These are phyloP conservation scores for Magallana angulata DNA, from an alignment of 1,140 invertebrate genomes.

Conservation along the genomic window DNA sequence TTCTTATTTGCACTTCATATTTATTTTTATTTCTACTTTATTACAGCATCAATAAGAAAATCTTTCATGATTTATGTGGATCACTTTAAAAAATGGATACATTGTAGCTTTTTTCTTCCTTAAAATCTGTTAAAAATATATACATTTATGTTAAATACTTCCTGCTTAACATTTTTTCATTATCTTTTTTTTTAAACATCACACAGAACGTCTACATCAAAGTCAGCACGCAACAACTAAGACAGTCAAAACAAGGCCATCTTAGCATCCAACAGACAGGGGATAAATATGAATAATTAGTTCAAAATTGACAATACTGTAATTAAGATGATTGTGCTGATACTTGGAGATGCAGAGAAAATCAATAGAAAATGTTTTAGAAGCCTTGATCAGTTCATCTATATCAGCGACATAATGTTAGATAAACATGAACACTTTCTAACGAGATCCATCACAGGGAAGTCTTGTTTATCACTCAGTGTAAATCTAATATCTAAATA, in stretches of 20 bases:
- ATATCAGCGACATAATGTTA: background rate
- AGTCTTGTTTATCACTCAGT: no score
- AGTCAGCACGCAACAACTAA: background rate
- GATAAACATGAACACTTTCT: constrained; percentile 3
- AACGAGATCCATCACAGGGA: no score
- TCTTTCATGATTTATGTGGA: no score
- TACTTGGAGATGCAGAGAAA: background rate
- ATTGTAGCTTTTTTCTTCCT: no score
- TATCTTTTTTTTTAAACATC: background rate
- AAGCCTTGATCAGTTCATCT: background rate
- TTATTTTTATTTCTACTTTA: no score
- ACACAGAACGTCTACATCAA: background rate
- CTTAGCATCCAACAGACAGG: background rate
- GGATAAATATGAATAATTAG: background rate
- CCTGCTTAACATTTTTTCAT: no score
- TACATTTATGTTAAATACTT: no score
- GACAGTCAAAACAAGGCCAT: background rate
- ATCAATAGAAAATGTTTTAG: background rate
- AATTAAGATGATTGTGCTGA: background rate
- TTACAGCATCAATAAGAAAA: no score
- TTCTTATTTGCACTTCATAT: no score
- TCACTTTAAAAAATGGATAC: no score
- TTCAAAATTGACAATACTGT: constrained; percentile 8
- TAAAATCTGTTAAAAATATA: no score
- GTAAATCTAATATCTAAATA: no score